Conservation (phyloP, 2,797 vertebrate species). For the Varecia variegata region DNA sequence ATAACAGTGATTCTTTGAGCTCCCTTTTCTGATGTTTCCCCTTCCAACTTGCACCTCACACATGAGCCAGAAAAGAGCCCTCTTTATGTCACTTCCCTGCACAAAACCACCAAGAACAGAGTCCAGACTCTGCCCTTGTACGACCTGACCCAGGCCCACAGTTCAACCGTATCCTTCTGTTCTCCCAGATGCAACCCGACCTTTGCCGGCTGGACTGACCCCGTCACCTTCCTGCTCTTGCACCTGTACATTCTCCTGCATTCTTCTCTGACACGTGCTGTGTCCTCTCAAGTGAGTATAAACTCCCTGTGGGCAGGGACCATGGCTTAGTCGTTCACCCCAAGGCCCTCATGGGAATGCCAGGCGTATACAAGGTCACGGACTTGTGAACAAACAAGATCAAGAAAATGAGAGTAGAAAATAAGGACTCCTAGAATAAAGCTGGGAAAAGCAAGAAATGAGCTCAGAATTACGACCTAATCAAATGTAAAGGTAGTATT, state of each 20-base stretch:
- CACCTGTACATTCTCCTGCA: neutral
- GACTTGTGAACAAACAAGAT: neutral
- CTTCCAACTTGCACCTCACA: neutral
- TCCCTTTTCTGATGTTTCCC: neutral
- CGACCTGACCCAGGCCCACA: neutral
- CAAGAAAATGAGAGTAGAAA: neutral
- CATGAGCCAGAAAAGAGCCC: neutral
- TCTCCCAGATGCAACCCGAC: neutral
- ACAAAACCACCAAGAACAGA: neutral
- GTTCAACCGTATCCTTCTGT: fast-evolving
- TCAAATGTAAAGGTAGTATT: neutral
- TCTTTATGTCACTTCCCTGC: neutral
- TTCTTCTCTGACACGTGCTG: fast-evolving
- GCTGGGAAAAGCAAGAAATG: neutral
- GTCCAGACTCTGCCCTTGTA: neutral
- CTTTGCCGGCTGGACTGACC: too few species aligned
- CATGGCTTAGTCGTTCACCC: neutral
- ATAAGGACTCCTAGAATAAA: neutral
- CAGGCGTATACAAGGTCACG: neutral
- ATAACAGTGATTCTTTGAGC: neutral
- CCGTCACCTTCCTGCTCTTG: too few species aligned
- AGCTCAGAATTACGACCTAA: neutral
- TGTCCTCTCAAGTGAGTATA: neutral
- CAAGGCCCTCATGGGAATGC: neutral
- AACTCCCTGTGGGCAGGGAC: neutral